Percentiles rank a stretch among this genome's conserved stretches.
These are phyloP conservation scores for Pardosa pseudoannulata DNA, from an alignment of 2,888 invertebrate genomes.

Conservation along the genomic window DNA sequence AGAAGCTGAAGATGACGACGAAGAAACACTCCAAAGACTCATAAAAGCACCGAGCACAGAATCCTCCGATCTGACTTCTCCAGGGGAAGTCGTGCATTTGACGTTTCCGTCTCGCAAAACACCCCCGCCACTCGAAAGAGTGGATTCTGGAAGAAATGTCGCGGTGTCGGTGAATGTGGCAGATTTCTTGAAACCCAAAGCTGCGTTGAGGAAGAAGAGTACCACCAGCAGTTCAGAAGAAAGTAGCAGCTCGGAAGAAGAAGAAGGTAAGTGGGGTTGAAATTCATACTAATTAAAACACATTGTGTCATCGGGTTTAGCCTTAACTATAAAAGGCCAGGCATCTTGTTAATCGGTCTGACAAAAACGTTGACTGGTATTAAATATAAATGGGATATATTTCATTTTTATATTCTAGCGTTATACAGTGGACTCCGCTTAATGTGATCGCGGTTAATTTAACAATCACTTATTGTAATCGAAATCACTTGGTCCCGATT, in stretches of 20 bases:
- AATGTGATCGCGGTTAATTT: too few relatives aligned
- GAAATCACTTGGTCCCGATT: too few relatives aligned
- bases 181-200: conserved; percentile 61
- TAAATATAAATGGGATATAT: too few relatives aligned
- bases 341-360: too few relatives aligned
- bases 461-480: too few relatives aligned
- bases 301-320: too few relatives aligned
- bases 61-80: conserved; percentile 58
- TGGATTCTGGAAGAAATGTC: conserved; percentile 66
- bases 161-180: conserved; percentile 61
- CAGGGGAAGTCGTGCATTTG: conserved; percentile 59
- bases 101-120: conserved; percentile 51
- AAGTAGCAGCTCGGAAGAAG: conserved; percentile 38
- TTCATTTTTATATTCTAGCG: too few relatives aligned
- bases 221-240: conserved; percentile 20
- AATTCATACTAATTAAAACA: too few relatives aligned
- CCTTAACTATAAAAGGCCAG: too few relatives aligned
- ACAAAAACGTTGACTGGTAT: too few relatives aligned
- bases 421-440: too few relatives aligned
- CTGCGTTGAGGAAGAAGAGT: conserved; percentile 14
- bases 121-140: conserved; percentile 34
- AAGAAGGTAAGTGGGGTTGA: conserved; percentile 28
- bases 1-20: conserved; percentile 3
- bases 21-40: conserved; percentile 2
- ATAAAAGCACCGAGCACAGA: conserved; percentile 51